Percentiles rank a stretch among this genome's conserved stretches.
Conservation (phyloP, 1,140 invertebrate species). For the Harpegnathos saltator region DNA sequence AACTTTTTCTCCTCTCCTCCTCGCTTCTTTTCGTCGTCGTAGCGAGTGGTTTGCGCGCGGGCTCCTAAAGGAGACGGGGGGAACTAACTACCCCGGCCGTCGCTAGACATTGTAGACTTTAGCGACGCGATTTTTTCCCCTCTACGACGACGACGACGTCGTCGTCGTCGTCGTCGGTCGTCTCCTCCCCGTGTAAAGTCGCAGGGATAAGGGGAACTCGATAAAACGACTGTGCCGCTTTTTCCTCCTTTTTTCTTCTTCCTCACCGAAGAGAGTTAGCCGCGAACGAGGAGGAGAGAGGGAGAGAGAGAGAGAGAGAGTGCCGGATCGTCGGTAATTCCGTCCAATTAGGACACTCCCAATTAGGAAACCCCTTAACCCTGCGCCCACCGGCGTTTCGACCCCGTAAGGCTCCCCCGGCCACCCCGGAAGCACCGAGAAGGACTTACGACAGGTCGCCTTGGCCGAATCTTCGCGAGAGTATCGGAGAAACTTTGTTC, state of each 20-base stretch:
- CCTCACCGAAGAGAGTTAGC: conserved; percentile 62
- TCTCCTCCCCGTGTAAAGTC: conserved; percentile 67
- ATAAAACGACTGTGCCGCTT: conserved; percentile 70
- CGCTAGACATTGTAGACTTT: conserved; percentile 41
- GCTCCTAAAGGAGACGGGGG: conserved; percentile 29
- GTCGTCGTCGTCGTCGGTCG: conserved; percentile 19
- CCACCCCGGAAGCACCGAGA: conserved; percentile 4
- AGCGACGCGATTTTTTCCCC: conserved; percentile 54
- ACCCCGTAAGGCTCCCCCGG: conserved; percentile 28
- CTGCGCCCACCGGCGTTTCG: conserved; percentile 50
- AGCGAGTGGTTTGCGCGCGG: conserved; percentile 47
- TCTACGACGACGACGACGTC: no score
- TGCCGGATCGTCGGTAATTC: conserved; percentile 72
- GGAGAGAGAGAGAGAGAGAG: conserved; percentile 39
- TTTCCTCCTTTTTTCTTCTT: conserved; percentile 43
- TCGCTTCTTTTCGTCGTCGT: conserved; percentile 43
- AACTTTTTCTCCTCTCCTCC: conserved; percentile 18
- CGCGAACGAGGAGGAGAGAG: conserved; percentile 15
- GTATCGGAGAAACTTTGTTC: conserved; percentile 9
- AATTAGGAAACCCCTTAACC: conserved; percentile 75
- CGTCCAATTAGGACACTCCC: conserved; percentile 79
- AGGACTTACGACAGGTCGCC: conserved; percentile 51
- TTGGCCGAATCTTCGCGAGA: conserved; percentile 39
- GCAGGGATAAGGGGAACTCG: conserved; percentile 65
- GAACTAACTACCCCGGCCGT: neutral